Conservation (phyloP, 2,113 vertebrate species). For the Hypomesus transpacificus region DNA sequence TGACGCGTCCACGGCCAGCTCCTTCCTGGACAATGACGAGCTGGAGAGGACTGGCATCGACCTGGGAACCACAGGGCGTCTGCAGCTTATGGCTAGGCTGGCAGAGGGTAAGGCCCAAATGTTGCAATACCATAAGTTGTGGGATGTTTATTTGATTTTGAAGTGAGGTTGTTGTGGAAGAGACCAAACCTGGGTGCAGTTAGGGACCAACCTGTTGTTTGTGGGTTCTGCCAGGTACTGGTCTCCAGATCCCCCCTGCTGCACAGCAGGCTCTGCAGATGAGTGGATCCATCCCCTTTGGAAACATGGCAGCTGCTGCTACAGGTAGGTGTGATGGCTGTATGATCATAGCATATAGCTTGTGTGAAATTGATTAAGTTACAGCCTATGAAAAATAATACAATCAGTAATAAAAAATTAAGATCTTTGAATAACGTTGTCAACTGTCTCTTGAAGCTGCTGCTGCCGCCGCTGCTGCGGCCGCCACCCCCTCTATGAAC, state of each 20-base stretch:
- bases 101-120: conserved; percentile 81
- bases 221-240: conserved; percentile 77
- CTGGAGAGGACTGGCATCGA: conserved; percentile 97
- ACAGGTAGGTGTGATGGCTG: conserved; percentile 30
- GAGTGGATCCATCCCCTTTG: conserved; percentile 91
- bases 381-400: no score
- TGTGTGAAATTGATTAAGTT: neutral
- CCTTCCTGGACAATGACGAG: conserved; percentile 96
- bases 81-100: conserved; percentile 96
- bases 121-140: neutral
- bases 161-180: no score
- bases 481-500: conserved; percentile 51
- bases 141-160: neutral
- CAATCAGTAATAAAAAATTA: no score
- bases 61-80: conserved; percentile 93
- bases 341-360: neutral
- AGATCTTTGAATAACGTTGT: neutral
- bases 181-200: no score
- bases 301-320: conserved; percentile 76
- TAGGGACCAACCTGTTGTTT: neutral
- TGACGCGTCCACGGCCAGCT: conserved; percentile 94
- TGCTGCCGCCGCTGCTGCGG: conserved; percentile 3
- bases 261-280: conserved; percentile 97
- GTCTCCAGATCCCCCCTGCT: conserved; percentile 93
- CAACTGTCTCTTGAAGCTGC: conserved; percentile 7